A percentile compares a stretch with the other conserved stretches of the same genome.
phyloP scores from a whole-genome alignment of 2,113 vertebrate genomes.

The Enhydra lutris region DNA sequence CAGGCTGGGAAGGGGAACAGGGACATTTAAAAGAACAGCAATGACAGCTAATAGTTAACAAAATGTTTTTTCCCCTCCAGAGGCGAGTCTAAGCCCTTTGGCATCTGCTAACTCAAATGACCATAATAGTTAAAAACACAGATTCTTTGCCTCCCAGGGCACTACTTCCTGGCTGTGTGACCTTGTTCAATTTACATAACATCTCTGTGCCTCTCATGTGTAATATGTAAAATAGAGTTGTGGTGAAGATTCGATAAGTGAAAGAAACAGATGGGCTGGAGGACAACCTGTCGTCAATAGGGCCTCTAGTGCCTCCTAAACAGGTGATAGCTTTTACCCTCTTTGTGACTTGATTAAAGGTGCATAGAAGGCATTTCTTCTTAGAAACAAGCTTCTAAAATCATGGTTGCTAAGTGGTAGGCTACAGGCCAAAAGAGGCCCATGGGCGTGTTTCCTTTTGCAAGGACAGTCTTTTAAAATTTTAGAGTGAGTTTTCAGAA shows the following conservation, averaged over 20 bases:
- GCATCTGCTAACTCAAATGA: background rate
- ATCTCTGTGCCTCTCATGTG: background rate
- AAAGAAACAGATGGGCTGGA: background rate
- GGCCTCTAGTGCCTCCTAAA: background rate
- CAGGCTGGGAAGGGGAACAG: conserved; percentile 35
- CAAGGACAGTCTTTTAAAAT: background rate
- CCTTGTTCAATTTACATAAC: background rate
- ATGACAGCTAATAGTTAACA: background rate
- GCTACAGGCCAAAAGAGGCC: background rate
- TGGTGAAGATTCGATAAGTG: background rate
- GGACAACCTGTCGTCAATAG: background rate
- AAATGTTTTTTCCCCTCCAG: background rate
- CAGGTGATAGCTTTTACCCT: background rate
- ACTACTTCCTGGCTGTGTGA: background rate
- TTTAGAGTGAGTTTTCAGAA: background rate
- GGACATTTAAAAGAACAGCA: background rate
- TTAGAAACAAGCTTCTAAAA: background rate
- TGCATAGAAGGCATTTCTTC: background rate
- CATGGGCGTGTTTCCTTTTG: background rate
- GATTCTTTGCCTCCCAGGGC: background rate
- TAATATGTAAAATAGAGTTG: background rate
- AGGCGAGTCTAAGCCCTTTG: background rate
- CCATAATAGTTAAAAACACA: background rate
- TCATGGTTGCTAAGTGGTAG: background rate
- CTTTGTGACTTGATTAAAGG: background rate